Percentiles rank a stretch among this genome's conserved stretches.
Evolutionary conservation across 1,140 invertebrate species (phyloP).

Genomic region (Scaptomyza graminum): DNA sequence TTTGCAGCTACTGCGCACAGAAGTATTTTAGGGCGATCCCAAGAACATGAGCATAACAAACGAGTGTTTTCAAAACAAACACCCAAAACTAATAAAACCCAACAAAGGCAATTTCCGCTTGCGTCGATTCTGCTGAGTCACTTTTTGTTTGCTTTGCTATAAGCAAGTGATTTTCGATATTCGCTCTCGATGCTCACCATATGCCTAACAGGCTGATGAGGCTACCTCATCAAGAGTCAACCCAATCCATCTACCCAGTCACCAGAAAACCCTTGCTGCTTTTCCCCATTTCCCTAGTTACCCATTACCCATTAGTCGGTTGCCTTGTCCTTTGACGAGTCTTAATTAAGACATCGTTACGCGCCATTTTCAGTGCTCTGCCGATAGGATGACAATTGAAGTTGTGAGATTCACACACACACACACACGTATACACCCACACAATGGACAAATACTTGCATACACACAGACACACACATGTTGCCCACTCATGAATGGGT

Average conservation of each 20-base stretch:
- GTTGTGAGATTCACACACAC: conserved; percentile 15
- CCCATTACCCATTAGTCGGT: too few relatives aligned
- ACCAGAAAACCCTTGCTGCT: too few relatives aligned
- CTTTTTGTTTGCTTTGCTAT: neutral
- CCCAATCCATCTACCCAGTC: neutral
- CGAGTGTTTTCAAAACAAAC: neutral
- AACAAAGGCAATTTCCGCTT: neutral
- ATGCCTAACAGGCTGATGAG: conserved; percentile 4
- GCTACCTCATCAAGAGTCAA: neutral
- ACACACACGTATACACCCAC: too few relatives aligned
- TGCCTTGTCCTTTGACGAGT: conserved; percentile 34
- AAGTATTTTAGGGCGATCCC: neutral
- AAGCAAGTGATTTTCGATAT: conserved; percentile 35
- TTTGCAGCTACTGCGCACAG: neutral
- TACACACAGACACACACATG: conserved; percentile 6
- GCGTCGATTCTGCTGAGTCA: conserved; percentile 20
- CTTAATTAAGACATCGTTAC: conserved; percentile 77
- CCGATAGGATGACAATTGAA: conserved; percentile 47
- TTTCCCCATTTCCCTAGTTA: neutral
- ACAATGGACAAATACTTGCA: too few relatives aligned
- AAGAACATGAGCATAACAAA: conserved; percentile 5
- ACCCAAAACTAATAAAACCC: neutral
- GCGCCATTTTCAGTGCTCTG: conserved; percentile 51
- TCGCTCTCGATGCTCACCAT: conserved; percentile 22
- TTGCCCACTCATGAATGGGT: conserved; percentile 1